Percentiles rank a stretch among this genome's conserved stretches.
phyloP scores from a whole-genome alignment of 1,140 invertebrate species.

The Atta colombica region DNA sequence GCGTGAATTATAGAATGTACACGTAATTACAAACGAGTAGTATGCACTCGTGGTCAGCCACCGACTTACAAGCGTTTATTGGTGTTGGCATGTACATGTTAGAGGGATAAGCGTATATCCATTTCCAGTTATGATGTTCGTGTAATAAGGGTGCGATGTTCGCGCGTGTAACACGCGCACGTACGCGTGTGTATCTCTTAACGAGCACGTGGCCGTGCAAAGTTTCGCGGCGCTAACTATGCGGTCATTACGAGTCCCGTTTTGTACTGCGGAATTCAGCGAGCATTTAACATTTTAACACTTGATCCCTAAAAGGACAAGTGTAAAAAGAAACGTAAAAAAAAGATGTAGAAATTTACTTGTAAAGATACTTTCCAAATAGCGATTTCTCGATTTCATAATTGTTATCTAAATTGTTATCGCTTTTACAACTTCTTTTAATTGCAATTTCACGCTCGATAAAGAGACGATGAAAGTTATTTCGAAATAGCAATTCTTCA shows the following conservation, averaged over 20 bases:
- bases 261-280: conserved; percentile 37
- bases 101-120: conserved; percentile 57
- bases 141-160: conserved; percentile 60
- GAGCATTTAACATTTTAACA: conserved; percentile 48
- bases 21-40: conserved; percentile 58
- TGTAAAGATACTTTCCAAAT: background rate
- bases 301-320: conserved; percentile 23
- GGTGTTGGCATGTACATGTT: conserved; percentile 32
- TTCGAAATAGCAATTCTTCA: background rate
- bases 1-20: conserved; percentile 62
- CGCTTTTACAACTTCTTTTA: background rate
- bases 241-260: conserved; percentile 56
- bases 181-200: conserved; percentile 41
- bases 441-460: conserved; percentile 30
- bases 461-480: background rate
- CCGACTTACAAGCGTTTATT: conserved; percentile 34
- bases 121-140: conserved; percentile 63
- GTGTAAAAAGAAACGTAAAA: background rate
- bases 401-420: conserved; percentile 5
- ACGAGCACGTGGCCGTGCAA: conserved; percentile 59
- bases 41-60: conserved; percentile 47
- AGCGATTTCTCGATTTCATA: background rate
- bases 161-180: conserved; percentile 56
- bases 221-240: conserved; percentile 53
- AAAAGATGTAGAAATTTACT: background rate